Percentiles rank a stretch among this genome's conserved stretches.
phyloP scores from a whole-genome alignment of 2,888 invertebrate species.

The Theretra japonica region DNA sequence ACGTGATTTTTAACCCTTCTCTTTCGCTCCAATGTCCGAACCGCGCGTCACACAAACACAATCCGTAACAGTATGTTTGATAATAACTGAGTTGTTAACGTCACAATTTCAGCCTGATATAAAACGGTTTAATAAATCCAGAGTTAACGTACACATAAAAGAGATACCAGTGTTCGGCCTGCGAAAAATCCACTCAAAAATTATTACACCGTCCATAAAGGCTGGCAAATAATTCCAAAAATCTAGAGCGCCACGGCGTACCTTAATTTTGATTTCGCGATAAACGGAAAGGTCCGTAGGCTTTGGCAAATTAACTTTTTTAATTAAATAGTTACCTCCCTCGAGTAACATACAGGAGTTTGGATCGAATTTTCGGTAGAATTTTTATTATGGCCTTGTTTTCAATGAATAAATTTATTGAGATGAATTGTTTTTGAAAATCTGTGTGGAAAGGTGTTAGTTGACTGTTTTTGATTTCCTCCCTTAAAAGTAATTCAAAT shows the following conservation, averaged over 20 bases:
- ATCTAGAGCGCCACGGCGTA: not conserved
- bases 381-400: not conserved
- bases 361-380: not conserved
- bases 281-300: slow-evolving; percentile 28
- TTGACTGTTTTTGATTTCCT: no score
- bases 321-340: slow-evolving; percentile 37
- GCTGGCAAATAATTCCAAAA: slow-evolving; percentile 5
- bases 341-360: not conserved
- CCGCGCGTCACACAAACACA: no score
- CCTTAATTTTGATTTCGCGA: slow-evolving; percentile 20
- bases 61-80: no score
- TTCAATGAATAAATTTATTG: not conserved
- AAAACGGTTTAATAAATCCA: no score
- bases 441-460: no score
- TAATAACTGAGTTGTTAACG: no score
- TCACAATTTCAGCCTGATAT: no score
- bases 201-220: not conserved
- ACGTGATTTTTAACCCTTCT: no score
- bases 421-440: no score
- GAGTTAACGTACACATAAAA: not conserved
- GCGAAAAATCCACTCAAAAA: not conserved
- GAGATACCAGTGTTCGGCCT: not conserved
- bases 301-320: slow-evolving; percentile 35
- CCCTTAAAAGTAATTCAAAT: no score
- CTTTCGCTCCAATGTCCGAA: no score